phyloP scores from a whole-genome alignment of 1,140 invertebrate species.

The Trichonephila inaurata region DNA sequence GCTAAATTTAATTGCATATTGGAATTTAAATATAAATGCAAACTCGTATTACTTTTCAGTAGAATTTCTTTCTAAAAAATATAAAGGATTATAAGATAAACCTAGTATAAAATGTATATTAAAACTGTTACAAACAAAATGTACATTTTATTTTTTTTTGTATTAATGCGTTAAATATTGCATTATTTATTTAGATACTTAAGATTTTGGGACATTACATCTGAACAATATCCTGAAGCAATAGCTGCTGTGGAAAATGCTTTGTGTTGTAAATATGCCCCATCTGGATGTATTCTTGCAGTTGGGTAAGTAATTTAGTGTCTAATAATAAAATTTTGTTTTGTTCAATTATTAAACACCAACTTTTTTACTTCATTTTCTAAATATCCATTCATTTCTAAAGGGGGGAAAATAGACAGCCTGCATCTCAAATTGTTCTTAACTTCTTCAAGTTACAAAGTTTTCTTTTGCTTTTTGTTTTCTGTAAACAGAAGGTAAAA shows the following conservation, averaged over 20 bases:
- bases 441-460: background rate
- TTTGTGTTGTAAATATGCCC: conserved; percentile 82
- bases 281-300: conserved; percentile 81
- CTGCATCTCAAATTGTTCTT: conserved; percentile 37
- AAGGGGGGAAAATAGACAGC: conserved; percentile 24
- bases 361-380: background rate
- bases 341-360: conserved; percentile 40
- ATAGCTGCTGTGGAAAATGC: conserved; percentile 80
- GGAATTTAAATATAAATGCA: too few relatives aligned
- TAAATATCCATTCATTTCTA: too few relatives aligned
- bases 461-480: background rate
- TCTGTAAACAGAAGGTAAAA: too few relatives aligned
- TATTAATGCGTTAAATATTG: background rate
- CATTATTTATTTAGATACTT: conserved; percentile 80
- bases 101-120: too few relatives aligned
- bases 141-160: background rate
- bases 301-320: conserved; percentile 81
- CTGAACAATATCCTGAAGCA: conserved; percentile 79
- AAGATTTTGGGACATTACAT: conserved; percentile 82
- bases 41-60: too few relatives aligned
- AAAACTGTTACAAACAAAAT: too few relatives aligned
- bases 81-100: too few relatives aligned
- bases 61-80: too few relatives aligned
- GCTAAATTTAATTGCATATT: too few relatives aligned
- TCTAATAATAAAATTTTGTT: background rate